Evolutionary conservation across 2,113 vertebrate genomes (phyloP).

Genomic region (Cebus imitator): DNA sequence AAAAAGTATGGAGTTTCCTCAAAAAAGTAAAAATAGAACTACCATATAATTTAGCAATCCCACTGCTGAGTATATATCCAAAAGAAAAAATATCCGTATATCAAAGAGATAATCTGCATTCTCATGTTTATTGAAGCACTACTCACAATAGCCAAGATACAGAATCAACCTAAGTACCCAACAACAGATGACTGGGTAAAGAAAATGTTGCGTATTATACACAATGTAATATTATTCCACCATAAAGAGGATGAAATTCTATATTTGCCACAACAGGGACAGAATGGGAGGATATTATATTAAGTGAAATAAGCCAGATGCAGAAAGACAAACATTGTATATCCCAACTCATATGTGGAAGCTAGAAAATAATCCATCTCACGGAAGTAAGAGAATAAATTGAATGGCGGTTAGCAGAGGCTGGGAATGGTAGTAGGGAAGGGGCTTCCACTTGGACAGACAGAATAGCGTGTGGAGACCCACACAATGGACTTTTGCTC

Average conservation of each 20-base stretch:
- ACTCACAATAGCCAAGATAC: neutral
- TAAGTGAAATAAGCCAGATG: neutral
- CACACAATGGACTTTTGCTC: no score
- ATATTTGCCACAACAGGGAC: neutral
- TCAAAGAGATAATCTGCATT: neutral
- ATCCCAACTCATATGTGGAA: neutral
- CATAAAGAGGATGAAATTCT: neutral
- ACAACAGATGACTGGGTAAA: neutral
- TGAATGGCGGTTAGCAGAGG: neutral
- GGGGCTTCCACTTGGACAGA: neutral
- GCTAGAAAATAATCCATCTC: neutral
- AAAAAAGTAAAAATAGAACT: neutral
- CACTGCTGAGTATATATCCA: neutral
- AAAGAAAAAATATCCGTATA: neutral
- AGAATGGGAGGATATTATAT: neutral
- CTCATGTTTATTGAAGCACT: neutral
- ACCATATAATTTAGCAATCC: neutral
- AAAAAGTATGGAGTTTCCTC: neutral
- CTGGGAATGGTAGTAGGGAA: neutral
- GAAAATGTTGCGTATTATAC: neutral
- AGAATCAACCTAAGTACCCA: neutral
- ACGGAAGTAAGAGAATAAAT: neutral
- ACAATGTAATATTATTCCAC: neutral
- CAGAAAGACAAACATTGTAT: neutral
- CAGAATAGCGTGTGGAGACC: no score